Evolutionary conservation across 2,113 vertebrate species (phyloP), one percentile per base, ranked within the genome.

Genomic region (Anarhynchus alexandrinus): DNA sequence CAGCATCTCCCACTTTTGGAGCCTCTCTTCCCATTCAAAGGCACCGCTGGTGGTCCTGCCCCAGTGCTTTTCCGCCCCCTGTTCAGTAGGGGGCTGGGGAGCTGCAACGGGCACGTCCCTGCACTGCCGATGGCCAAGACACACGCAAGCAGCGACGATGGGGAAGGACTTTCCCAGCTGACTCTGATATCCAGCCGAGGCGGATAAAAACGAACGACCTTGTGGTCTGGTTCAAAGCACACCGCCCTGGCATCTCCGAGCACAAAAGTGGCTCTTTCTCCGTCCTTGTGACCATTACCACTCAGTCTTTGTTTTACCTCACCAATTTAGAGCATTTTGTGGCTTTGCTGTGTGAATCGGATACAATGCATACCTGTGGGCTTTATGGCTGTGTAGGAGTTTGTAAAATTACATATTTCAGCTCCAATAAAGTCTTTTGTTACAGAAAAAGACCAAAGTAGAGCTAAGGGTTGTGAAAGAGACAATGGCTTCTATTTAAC

Each of bases 141-240:
- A 23, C 12, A 30, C 1, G 1, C 30, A 59, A 40, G 18, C 12
- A 47, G 25, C 51, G 40, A 8, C 0, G 0, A 42, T 3, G 12
- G 18, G n/a, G 38, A 78, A 78, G 34, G 40, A 25, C 40, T 54
- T 49, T 47, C 25, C 38, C 65, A 42, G n/a, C n/a, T 42, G 34
- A 47, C 25, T 15, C 3, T 13, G 15, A 34, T 83, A 45, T 23
- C 49, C 22, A 64, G 38, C 47, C 23, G n/a, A 29, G 27, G 17
- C 1, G 1, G 25, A n/a, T n/a, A n/a, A 43, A 73, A 79, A 10
- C 12, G 62, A 38, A 36, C 0, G 1, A 8, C 45, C 42, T n/a
- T 42, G n/a, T 29, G 34, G 15, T 32, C 54, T 58, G 34, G 20
- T 11, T 51, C 30, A 64, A 84, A 61, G 69, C 52, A n/a, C 10